These are phyloP conservation scores for Lamprologus sp. DNA, from an alignment of 2,113 vertebrate species.

Conservation along the genomic window DNA sequence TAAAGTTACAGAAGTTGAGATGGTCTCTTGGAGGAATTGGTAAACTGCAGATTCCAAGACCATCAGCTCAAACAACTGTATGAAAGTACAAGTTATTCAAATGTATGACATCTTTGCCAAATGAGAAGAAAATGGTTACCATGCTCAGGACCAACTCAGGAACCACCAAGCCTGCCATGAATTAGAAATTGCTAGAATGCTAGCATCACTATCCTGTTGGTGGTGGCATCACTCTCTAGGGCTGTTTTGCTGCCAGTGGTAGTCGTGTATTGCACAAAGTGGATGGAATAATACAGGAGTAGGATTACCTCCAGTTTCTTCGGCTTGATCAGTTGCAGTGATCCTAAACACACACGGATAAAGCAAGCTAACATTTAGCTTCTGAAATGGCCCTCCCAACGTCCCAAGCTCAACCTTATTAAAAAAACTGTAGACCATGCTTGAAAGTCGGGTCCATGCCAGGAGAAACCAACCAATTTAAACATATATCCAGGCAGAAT, in stretches of 20 bases:
- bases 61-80: not conserved
- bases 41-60: not conserved
- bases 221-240: fast-evolving
- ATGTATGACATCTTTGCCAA: not conserved
- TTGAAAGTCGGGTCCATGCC: not conserved
- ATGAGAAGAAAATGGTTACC: not conserved
- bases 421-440: not conserved
- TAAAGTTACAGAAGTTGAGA: not conserved
- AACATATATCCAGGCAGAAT: not conserved
- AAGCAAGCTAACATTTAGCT: not conserved
- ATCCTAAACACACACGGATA: not conserved
- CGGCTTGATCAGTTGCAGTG: not conserved
- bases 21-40: not conserved
- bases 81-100: not conserved
- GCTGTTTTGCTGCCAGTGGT: not conserved
- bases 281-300: not conserved
- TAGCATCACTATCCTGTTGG: not conserved
- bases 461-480: not conserved
- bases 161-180: not conserved
- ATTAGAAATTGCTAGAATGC: not conserved
- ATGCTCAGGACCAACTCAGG: not conserved
- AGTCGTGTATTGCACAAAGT: not conserved
- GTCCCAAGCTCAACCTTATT: not conserved
- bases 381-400: not conserved
- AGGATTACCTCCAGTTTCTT: not conserved